Conservation (phyloP, 2,797 vertebrate genomes). For the Intellagama lesueurii region DNA sequence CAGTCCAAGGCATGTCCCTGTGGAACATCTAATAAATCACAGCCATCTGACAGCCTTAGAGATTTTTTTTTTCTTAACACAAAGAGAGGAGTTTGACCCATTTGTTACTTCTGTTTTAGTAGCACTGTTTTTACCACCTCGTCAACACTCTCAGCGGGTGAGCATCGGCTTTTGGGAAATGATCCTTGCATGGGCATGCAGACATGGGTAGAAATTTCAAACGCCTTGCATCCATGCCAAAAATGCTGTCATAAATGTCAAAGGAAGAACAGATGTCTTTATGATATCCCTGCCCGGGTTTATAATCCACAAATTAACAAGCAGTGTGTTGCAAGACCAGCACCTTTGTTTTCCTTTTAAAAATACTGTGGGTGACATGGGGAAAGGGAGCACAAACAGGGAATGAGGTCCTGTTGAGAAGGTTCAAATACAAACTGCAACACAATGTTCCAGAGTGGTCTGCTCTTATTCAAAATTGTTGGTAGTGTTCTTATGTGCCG, state of each 20-base stretch:
- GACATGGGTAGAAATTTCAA: conserved; percentile 65
- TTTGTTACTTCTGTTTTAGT: conserved; percentile 61
- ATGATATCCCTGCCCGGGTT: conserved; percentile 34
- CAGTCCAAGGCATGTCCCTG: neutral
- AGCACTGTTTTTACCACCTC: conserved; percentile 60
- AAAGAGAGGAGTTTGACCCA: conserved; percentile 68
- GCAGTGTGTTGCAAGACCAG: neutral
- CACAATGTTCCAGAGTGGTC: neutral
- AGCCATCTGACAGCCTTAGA: conserved; percentile 60
- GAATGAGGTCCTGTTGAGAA: neutral
- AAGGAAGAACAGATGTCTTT: conserved; percentile 35
- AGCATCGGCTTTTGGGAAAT: conserved; percentile 70
- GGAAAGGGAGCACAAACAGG: neutral
- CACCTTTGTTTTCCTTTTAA: neutral
- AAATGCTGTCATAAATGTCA: conserved; percentile 58
- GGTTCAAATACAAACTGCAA: neutral
- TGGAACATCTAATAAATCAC: neutral
- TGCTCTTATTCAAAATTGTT: neutral
- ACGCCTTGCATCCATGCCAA: conserved; percentile 57
- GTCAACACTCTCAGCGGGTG: conserved; percentile 71
- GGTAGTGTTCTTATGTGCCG: too few relatives aligned
- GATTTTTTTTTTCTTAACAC: conserved; percentile 62
- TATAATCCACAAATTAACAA: neutral
- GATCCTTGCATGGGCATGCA: conserved; percentile 66
- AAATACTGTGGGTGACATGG: neutral